Evolutionary conservation across 2,797 vertebrate genomes (phyloP), one percentile per base, ranked within the genome.

Genomic region (Phalanger gymnotis): DNA sequence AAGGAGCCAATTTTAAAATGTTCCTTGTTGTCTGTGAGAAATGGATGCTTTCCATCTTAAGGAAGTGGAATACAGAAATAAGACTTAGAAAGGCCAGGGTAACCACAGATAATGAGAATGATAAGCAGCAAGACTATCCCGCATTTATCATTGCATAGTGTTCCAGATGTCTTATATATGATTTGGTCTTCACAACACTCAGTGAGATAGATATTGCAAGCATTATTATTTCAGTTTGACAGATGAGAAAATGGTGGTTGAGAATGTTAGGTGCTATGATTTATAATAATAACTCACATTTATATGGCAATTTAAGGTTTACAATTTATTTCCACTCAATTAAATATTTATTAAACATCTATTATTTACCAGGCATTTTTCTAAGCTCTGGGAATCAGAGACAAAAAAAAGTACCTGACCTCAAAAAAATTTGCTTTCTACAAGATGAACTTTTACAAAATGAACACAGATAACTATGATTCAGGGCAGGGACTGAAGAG

Each of bases 1-100:
- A 95, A 34, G 90, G 92, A 96, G 97, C 94, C 96, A 94, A 95
- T 97, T 94, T 95, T 97, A 96, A 73, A 96, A 25, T 7, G 54
- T 94, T 91, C 96, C 94, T 94, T 96, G 94, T 89, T 94, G 91
- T 92, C 92, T 47, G 6, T 16, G 66, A 93, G 91, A 81, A 90
- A 81, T 51, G 34, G 52, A 53, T 92, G 2, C 30, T 81, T 87
- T 52, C 92, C 58, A 89, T 94, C 93, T 34, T 87, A 87, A 51
- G 40, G 51, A 87, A 87, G 73, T 0, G 11, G 4, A n/a, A 96
- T 90, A 91, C 31, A 90, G 54, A 91, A 93, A 55, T n/a, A n/a
- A 14, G 53, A 53, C 53, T 61, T 11, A 0, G 30, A 87, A 89
- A 28, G 92, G 51, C 91, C 54, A 89, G 53, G 27, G 90, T 40